Conservation (phyloP, 2,797 vertebrate species). For the Cygnus olor region DNA sequence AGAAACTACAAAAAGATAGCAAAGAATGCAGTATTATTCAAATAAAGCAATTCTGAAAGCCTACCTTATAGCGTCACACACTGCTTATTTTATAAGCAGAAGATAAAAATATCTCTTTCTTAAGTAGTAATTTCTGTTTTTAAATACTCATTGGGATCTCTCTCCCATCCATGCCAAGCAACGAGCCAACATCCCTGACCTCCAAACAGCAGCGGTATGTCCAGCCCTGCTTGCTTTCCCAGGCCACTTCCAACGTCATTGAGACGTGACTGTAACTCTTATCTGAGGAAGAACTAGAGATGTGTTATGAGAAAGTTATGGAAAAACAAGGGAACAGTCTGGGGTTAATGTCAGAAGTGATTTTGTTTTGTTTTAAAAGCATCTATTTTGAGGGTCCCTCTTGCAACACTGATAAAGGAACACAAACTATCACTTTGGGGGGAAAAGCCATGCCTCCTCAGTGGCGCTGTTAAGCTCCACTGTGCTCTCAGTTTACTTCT, state of each 20-base stretch:
- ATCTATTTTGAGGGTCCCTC: slow-evolving; percentile 47
- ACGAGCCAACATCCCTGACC: background rate
- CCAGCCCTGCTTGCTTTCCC: background rate
- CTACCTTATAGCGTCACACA: background rate
- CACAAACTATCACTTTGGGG: slow-evolving; percentile 38
- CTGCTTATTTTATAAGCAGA: slow-evolving; percentile 10
- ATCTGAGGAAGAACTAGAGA: slow-evolving; percentile 10
- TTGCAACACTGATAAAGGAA: slow-evolving; percentile 43
- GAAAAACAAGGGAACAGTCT: background rate
- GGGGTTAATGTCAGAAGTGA: background rate
- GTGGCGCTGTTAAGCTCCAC: accelerated
- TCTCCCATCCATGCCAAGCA: background rate
- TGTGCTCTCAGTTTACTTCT: background rate
- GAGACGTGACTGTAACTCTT: accelerated
- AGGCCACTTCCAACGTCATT: background rate
- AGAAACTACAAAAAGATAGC: background rate
- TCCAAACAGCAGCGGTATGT: background rate
- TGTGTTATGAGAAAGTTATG: background rate
- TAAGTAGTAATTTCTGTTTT: background rate
- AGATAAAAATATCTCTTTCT: slow-evolving; percentile 35
- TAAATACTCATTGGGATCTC: background rate
- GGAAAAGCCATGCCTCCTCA: slow-evolving; percentile 33
- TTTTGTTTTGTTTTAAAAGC: slow-evolving; percentile 15
- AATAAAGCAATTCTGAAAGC: background rate
- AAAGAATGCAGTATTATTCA: background rate